Percentiles rank a stretch among this genome's conserved stretches.
phyloP scores from a whole-genome alignment of 2,888 invertebrate genomes.

The Eupeodes latifasciatus region DNA sequence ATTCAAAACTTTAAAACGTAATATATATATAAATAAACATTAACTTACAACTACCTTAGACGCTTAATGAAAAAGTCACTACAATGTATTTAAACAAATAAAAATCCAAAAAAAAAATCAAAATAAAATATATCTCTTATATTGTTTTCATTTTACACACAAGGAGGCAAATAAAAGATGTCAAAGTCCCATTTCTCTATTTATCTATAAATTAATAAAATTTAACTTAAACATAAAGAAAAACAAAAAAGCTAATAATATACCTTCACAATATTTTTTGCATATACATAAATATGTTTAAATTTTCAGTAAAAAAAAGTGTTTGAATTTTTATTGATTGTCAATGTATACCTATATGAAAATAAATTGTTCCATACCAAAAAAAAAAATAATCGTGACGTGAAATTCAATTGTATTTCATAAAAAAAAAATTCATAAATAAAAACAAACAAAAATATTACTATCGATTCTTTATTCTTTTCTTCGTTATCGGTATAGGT shows the following conservation, averaged over 20 bases:
- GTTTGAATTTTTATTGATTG: conserved; percentile 46
- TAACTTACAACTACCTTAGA: conserved; percentile 51
- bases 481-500: conserved; percentile 62
- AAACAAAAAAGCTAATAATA: conserved; percentile 25
- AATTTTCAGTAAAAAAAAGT: conserved; percentile 28
- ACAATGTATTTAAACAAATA: conserved; percentile 33
- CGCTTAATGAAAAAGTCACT: conserved; percentile 51
- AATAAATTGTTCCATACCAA: conserved; percentile 41
- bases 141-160: conserved; percentile 44
- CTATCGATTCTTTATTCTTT: conserved; percentile 60
- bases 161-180: conserved; percentile 44
- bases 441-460: conserved; percentile 20
- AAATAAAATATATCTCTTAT: conserved; percentile 43
- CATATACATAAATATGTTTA: conserved; percentile 55
- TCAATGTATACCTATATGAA: conserved; percentile 41
- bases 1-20: conserved; percentile 26
- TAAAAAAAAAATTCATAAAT: conserved; percentile 24
- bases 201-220: conserved; percentile 43
- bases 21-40: conserved; percentile 30
- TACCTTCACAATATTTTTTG: conserved; percentile 62
- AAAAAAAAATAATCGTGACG: conserved; percentile 49
- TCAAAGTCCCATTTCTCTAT: conserved; percentile 47
- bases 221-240: conserved; percentile 36
- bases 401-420: conserved; percentile 56
- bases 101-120: not conserved